These are phyloP conservation scores for Chirona hameri DNA, from an alignment of 2,888 invertebrate genomes.

Conservation along the genomic window DNA sequence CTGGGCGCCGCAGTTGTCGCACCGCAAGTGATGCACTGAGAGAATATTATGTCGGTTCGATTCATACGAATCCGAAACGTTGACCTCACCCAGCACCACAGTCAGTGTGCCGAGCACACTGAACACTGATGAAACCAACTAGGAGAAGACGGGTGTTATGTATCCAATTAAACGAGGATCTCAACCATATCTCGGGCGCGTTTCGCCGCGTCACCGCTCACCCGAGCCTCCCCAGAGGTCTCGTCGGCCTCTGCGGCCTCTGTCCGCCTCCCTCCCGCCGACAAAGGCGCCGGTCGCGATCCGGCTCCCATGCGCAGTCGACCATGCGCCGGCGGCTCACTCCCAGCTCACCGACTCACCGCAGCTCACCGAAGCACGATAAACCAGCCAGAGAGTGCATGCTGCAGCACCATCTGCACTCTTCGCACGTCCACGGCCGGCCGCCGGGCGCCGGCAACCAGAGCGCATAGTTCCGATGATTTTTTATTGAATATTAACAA, in stretches of 20 bases:
- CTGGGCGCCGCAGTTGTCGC: too few relatives aligned
- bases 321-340: neutral
- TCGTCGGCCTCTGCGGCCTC: neutral
- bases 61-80: too few relatives aligned
- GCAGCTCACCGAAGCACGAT: neutral
- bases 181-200: too few relatives aligned
- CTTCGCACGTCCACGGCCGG: neutral
- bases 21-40: too few relatives aligned
- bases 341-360: too few relatives aligned
- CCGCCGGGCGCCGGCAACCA: neutral
- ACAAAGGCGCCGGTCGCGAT: neutral
- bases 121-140: too few relatives aligned
- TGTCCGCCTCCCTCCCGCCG: neutral
- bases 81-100: too few relatives aligned
- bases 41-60: too few relatives aligned
- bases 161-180: too few relatives aligned
- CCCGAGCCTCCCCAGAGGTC: neutral
- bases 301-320: neutral
- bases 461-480: slow-evolving; percentile 2
- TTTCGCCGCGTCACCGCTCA: too few relatives aligned
- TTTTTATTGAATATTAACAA: slow-evolving; percentile 27
- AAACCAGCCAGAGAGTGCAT: neutral
- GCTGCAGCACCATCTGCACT: neutral
- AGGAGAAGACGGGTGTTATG: too few relatives aligned
- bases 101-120: too few relatives aligned